These are phyloP conservation scores for Caenorhabditis brenneri DNA, from an alignment of 1,140 invertebrate species.

Conservation along the genomic window DNA sequence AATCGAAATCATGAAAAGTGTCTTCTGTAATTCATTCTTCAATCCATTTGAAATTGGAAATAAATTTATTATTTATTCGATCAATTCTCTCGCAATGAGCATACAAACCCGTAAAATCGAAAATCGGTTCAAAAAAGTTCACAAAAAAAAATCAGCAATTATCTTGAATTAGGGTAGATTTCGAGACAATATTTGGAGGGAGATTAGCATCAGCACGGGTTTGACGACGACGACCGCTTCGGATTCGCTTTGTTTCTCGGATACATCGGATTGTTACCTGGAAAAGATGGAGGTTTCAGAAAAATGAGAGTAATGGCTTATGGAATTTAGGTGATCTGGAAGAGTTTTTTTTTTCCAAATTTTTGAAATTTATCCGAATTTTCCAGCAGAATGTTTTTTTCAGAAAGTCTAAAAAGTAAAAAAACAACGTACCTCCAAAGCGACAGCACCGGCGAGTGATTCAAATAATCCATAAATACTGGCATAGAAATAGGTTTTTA, in stretches of 20 bases:
- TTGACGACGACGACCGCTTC: slow-evolving; percentile 25
- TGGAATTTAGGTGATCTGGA: too few species aligned
- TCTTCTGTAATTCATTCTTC: too few species aligned
- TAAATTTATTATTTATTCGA: too few species aligned
- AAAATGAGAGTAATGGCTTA: too few species aligned
- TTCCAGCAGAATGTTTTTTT: background rate
- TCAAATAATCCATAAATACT: slow-evolving; percentile 49
- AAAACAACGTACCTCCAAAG: slow-evolving; percentile 33
- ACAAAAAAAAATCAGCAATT: background rate
- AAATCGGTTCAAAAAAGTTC: background rate
- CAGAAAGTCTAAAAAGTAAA: too few species aligned
- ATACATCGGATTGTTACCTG: slow-evolving; percentile 43
- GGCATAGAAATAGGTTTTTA: slow-evolving; percentile 47
- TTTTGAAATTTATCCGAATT: too few species aligned
- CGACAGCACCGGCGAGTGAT: slow-evolving; percentile 24
- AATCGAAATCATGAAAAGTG: too few species aligned
- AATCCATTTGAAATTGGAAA: too few species aligned
- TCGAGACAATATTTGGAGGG: slow-evolving; percentile 15
- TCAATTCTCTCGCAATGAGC: background rate
- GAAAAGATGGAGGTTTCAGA: background rate
- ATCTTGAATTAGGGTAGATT: slow-evolving; percentile 7
- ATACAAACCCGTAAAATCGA: background rate
- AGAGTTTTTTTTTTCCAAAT: too few species aligned
- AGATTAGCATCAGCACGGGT: slow-evolving; percentile 20
- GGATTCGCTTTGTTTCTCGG: slow-evolving; percentile 11